phyloP scores from a whole-genome alignment of 2,113 vertebrate species.

The Balaeniceps rex region DNA sequence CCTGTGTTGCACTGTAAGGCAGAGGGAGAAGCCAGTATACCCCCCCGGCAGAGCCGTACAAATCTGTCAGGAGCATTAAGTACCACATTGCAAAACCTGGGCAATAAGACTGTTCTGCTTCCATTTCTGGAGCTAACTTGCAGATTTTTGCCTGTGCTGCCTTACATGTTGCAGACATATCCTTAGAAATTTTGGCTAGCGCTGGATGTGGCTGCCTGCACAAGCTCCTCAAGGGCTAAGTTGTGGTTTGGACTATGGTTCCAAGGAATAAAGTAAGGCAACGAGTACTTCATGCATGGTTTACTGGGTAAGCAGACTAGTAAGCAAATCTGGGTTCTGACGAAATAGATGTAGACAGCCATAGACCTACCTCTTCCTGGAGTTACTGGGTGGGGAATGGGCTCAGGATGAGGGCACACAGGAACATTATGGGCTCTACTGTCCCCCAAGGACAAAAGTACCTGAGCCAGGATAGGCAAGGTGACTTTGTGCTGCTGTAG shows the following conservation, averaged over 20 bases:
- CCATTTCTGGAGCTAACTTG: neutral
- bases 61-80: neutral
- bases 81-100: neutral
- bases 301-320: neutral
- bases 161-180: neutral
- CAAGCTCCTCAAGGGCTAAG: neutral
- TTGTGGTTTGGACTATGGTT: neutral
- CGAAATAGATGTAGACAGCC: neutral
- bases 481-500: neutral
- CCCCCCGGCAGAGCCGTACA: neutral
- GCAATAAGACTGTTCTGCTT: neutral
- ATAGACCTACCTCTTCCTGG: neutral
- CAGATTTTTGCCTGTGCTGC: neutral
- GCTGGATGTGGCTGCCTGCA: neutral
- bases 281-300: neutral
- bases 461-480: neutral
- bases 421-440: neutral
- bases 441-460: neutral
- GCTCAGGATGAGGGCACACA: neutral
- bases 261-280: neutral
- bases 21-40: neutral
- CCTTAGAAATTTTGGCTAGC: neutral
- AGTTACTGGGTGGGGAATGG: neutral
- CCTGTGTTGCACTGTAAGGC: accelerated
- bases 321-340: neutral